A percentile compares a stretch with the other conserved stretches of the same genome.
Conservation (phyloP, 2,797 vertebrate species). For the Selene dorsalis region DNA sequence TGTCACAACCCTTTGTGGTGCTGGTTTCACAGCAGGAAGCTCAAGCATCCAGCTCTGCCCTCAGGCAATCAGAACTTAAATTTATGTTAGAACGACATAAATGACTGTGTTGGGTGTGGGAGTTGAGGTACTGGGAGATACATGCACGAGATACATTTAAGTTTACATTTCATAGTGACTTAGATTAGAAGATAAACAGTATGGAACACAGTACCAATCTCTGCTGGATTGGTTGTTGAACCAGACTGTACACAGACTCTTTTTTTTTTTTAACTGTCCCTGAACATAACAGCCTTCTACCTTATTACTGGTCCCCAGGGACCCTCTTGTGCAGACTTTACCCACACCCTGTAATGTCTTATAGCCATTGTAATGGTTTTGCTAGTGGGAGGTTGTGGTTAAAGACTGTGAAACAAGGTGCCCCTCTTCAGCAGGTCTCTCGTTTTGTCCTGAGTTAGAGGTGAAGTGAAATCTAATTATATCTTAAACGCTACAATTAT, state of each 20-base stretch:
- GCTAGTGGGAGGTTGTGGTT: constrained; percentile 56
- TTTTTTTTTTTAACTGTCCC: constrained; percentile 20
- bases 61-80: not conserved
- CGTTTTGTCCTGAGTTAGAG: constrained; percentile 31
- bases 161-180: not conserved
- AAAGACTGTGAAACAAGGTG: constrained; percentile 64
- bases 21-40: constrained; percentile 29
- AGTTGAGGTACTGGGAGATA: not conserved
- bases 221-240: not conserved
- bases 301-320: constrained; percentile 32
- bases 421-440: constrained; percentile 26
- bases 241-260: constrained; percentile 4
- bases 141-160: not conserved
- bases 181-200: not conserved
- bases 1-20: constrained; percentile 25
- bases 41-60: not conserved
- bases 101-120: not conserved
- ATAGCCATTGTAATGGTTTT: constrained; percentile 65
- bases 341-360: constrained; percentile 48
- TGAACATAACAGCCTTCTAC: constrained; percentile 8
- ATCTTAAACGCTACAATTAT: constrained; percentile 65
- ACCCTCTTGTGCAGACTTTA: constrained; percentile 27
- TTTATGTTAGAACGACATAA: not conserved
- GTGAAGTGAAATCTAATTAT: constrained; percentile 62
- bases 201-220: not conserved